Conservation (phyloP, 2,888 invertebrate genomes). For the Tachina grossa region DNA sequence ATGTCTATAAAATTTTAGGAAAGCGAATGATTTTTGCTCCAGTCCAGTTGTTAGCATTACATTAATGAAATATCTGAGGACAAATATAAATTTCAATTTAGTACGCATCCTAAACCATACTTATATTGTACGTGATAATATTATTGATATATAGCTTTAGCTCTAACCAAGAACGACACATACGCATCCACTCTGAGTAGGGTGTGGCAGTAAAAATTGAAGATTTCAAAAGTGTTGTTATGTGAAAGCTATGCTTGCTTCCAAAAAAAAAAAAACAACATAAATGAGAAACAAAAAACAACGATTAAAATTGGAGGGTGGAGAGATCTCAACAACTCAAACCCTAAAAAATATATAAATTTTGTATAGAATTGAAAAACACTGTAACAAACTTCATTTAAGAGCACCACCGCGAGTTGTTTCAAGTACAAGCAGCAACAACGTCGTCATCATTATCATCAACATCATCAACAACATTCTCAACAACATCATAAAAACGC, state of each 20-base stretch:
- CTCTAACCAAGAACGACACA: background rate
- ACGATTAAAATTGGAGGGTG: constrained; percentile 29
- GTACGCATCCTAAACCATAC: too few relatives aligned
- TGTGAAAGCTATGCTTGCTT: constrained; percentile 6
- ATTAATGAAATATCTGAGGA: too few relatives aligned
- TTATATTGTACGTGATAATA: too few relatives aligned
- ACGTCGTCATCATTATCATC: constrained; percentile 38
- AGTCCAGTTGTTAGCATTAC: too few relatives aligned
- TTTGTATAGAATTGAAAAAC: constrained; percentile 59
- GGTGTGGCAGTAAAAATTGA: constrained; percentile 25
- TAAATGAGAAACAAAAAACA: background rate
- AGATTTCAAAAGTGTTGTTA: constrained; percentile 49
- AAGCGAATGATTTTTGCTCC: too few relatives aligned
- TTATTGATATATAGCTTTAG: background rate
- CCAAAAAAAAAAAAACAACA: background rate
- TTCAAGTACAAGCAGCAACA: constrained; percentile 54
- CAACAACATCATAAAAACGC: constrained; percentile 65
- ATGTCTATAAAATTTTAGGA: too few relatives aligned
- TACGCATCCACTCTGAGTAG: background rate
- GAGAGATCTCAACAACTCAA: constrained; percentile 44
- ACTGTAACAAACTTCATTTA: constrained; percentile 72
- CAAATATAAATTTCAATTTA: too few relatives aligned
- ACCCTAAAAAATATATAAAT: constrained; percentile 25
- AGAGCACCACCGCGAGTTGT: constrained; percentile 56
- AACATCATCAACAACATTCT: constrained; percentile 46